Base-by-base conservation (phyloP, 2,888 invertebrate genomes). In the Amphipoea oculea region DNA sequence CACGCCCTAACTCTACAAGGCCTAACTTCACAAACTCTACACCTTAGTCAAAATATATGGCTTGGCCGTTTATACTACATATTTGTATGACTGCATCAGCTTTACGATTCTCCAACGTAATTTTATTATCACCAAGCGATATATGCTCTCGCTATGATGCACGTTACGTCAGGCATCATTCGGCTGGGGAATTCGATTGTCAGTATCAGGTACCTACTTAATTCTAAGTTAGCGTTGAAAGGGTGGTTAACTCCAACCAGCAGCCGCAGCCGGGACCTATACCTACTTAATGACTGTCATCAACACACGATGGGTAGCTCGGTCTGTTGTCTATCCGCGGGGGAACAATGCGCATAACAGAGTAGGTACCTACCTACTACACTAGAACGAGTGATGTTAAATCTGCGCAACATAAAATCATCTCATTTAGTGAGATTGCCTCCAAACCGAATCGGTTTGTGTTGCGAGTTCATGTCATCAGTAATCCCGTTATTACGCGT, bases 361-460 rank as follows among this genome's bases (percentile, higher is more conserved):
- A 45, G 45, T 29, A 29, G 29, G 29, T 29, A 48, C 11, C 0
- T 29, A 48, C 11, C 0, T 48, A 63, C 45, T 57, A 29, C 68
- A 54, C 66, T 62, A 68, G 5, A 70, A 45, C 23, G 45, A 48
- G n/a, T 40, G 14, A 62, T 45, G 17, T 63, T 42, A 29, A 63
- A 48, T 66, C 36, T 65, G 36, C 65, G 60, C 65, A n/a, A 62
- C 48, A 65, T 65, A 78, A 62, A 73, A 45, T 51, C 36, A 23
- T 17, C 40, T 57, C 42, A 72, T 71, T 65, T n/a, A 72, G 23
- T 63, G 40, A 45, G 63, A 82, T 78, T 78, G 65, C 63, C 69
- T 70, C 14, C 12, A 40, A 77, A 68, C 69, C 65, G 63, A 36
- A n/a, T 45, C n/a, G 48, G 42, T 60, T 70, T n/a, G 51, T 45